A percentile compares a stretch with the other conserved stretches of the same genome.
Evolutionary conservation across 1,140 invertebrate species (phyloP).

Genomic region (Anastatus disparis): DNA sequence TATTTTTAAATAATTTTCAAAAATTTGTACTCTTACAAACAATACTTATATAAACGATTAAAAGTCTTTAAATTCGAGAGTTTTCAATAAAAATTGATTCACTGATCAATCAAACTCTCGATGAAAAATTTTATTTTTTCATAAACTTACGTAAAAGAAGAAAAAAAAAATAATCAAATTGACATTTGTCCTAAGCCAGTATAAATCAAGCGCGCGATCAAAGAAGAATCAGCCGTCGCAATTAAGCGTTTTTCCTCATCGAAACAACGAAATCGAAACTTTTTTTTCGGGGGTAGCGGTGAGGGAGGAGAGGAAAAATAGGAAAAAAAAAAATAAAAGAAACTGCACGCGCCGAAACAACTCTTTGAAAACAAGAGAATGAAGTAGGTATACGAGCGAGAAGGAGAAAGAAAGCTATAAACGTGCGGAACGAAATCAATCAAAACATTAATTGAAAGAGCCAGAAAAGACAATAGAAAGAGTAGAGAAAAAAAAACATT

Average conservation of each 20-base stretch:
- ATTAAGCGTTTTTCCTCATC: conserved; percentile 22
- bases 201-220: conserved; percentile 7
- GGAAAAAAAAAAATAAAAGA: conserved; percentile 32
- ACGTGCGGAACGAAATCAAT: conserved; percentile 63
- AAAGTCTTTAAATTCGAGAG: no score
- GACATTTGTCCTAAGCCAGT: no score
- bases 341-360: conserved; percentile 26
- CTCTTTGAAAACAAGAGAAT: conserved; percentile 13
- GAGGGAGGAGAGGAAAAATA: no score
- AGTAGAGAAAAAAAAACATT: conserved; percentile 53
- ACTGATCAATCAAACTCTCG: no score
- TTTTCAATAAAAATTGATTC: no score
- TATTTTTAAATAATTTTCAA: no score
- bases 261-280: conserved; percentile 43
- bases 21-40: no score
- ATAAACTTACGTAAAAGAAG: no score
- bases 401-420: conserved; percentile 36
- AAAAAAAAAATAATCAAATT: no score
- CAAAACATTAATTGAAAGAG: conserved; percentile 69
- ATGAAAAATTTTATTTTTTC: no score
- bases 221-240: not conserved
- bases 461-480: conserved; percentile 63
- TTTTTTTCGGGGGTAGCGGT: no score
- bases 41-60: no score
- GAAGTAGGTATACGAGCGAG: not conserved